phyloP scores from a whole-genome alignment of 2,888 invertebrate genomes.

The Frankliniella intonsa region DNA sequence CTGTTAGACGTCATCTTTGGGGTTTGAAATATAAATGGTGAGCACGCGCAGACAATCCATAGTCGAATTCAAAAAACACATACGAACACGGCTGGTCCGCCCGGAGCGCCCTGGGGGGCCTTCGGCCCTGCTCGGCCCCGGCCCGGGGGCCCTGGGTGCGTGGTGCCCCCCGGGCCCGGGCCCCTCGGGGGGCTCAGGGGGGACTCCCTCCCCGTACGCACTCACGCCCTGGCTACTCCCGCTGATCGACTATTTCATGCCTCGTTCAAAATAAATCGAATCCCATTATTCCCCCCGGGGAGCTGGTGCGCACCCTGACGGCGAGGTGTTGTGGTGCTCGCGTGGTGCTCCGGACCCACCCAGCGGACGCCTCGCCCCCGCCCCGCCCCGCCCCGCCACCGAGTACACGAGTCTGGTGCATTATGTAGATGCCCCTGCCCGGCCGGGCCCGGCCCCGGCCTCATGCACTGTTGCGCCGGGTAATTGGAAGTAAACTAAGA shows the following conservation, averaged over 20 bases:
- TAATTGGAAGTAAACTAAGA: no score
- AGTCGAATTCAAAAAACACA: no score
- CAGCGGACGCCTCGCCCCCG: neutral
- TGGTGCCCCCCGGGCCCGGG: no score
- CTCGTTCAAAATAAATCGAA: conserved; percentile 17
- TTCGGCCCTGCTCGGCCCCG: neutral
- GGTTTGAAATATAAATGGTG: no score
- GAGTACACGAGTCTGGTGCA: neutral
- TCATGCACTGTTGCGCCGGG: no score
- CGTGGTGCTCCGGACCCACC: neutral
- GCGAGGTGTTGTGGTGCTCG: neutral
- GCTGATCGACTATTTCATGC: conserved; percentile 12
- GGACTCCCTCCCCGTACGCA: no score
- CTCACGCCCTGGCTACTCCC: neutral
- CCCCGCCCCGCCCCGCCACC: neutral
- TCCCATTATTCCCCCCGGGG: neutral
- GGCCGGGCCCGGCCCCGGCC: no score
- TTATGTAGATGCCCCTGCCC: neutral
- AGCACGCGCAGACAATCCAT: no score
- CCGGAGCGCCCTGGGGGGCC: neutral
- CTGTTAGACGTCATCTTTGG: no score
- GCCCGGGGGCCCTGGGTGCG: neutral
- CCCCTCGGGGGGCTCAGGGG: no score
- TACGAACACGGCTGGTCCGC: neutral
- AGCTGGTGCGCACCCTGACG: neutral